Base-by-base conservation (phyloP, 2,113 vertebrate genomes). In the Myotis lucifugus region DNA sequence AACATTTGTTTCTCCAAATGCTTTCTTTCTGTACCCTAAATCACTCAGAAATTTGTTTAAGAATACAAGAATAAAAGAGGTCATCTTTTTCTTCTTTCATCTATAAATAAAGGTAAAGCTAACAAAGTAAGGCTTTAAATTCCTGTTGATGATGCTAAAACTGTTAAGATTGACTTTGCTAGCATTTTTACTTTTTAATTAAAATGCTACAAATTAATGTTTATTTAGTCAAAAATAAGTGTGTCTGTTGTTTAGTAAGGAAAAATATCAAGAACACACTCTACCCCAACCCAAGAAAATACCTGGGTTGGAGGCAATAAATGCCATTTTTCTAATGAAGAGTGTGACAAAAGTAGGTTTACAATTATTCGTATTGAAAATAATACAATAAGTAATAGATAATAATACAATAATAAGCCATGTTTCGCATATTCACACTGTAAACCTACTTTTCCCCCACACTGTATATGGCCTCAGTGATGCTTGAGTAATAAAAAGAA, bases 131-230 rank as follows among this genome's bases (percentile, higher is more conserved):
- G 54, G 3, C 18, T 72, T 46, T 79, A 46, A 79, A 79, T 90
- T 83, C 15, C 14, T 88, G 15, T 59, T 42, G n/a, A 67, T 66
- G 56, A 48, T 27, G 46, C 17, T 88, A 14, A 83, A 72, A 54
- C 1, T 54, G 12, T 67, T 89, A 92, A 29, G 12, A 46, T 1
- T 70, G 64, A 6, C 13, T 79, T 78, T 92, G 29, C 67, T 23
- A 81, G 56, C 19, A 74, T 85, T 89, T 90, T 76, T n/a, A 81
- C 40, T 54, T 92, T 77, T 94, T 81, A 92, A 89, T 79, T 94
- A 92, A 85, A 85, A 89, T 79, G 29, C 40, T 89, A 89, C 34
- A 89, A 78, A 85, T 67, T 46, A 89, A n/a, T 66, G 34, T 59
- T 79, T 79, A 70, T 74, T 90, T 79, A 89, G 46, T 66, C 74